Evolutionary conservation across 2,797 vertebrate species (phyloP), one percentile per base, ranked within the genome.

Genomic region (Pseudocheirus occidentalis): DNA sequence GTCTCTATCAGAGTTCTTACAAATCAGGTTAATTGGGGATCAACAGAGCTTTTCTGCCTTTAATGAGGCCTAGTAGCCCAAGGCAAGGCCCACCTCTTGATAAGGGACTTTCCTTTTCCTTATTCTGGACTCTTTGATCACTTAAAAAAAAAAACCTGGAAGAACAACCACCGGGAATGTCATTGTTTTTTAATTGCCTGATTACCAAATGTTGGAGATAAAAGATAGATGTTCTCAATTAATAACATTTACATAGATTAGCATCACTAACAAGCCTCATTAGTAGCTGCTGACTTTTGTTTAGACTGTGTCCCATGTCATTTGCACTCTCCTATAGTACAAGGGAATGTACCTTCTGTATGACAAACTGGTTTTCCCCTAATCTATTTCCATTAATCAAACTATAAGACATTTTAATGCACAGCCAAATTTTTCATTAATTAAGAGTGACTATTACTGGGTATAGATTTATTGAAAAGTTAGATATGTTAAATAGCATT

Each of bases 191-290:
- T 99, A 99, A 99, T 99, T 99, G 99, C 99, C 99, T 99, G 99
- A 99, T 99, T 99, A 99, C 99, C 99, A 99, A 99, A 99, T 99
- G 99, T 99, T 99, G 99, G 98, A 99, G 99, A 99, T 99, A 99
- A 99, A 99, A 99, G 99, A 99, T 99, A 99, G 99, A 99, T 99
- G 99, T 99, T 99, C 99, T 99, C 99, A 99, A 99, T 99, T 99
- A 99, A 99, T 99, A 99, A 99, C 99, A 99, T 99, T 99, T 99
- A 99, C 99, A 99, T 99, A 99, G 99, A 99, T 99, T 99, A 99
- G 99, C 99, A 99, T 99, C 99, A 97, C 99, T 99, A 99, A 99
- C 99, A 99, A 99, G 99, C 99, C 99, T 99, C 99, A 99, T 99
- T 99, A 99, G 99, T 98, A 99, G 99, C 99, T 98, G 97, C 98